Conservation (phyloP, 2,797 vertebrate genomes). For the Gymnopithys bicolor region DNA sequence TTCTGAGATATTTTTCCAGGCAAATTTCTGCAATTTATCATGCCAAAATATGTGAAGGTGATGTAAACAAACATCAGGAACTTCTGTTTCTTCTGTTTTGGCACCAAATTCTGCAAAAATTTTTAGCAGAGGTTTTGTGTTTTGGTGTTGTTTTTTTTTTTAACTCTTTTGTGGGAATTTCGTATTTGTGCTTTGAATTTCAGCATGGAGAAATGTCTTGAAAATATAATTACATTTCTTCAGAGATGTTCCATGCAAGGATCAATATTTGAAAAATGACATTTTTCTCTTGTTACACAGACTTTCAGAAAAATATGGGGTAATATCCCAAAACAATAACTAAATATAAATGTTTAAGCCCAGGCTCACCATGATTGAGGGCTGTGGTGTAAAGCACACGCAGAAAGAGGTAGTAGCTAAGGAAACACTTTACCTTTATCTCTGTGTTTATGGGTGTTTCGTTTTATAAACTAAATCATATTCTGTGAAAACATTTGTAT, state of each 20-base stretch:
- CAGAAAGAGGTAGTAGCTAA: no score
- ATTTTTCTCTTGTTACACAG: not conserved
- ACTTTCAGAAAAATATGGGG: no score
- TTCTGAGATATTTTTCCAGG: not conserved
- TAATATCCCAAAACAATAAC: not conserved
- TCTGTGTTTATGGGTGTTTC: not conserved
- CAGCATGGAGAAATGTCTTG: not conserved
- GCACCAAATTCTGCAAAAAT: not conserved
- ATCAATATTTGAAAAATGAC: not conserved
- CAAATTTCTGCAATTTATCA: not conserved
- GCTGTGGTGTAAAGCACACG: not conserved
- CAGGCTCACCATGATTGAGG: not conserved
- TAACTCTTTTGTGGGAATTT: not conserved
- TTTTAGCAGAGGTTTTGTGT: not conserved
- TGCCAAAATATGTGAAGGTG: not conserved
- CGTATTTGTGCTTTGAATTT: not conserved
- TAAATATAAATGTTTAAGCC: not conserved
- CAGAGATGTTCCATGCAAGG: not conserved
- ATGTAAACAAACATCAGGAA: not conserved
- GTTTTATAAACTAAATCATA: not conserved
- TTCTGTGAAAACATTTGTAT: not conserved
- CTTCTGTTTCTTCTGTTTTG: not conserved
- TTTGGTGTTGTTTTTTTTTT: no score
- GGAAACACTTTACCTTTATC: not conserved
- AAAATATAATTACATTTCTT: not conserved